A percentile compares a stretch with the other conserved stretches of the same genome.
Evolutionary conservation across 2,113 vertebrate genomes (phyloP).

Genomic region (Empidonax alnorum): DNA sequence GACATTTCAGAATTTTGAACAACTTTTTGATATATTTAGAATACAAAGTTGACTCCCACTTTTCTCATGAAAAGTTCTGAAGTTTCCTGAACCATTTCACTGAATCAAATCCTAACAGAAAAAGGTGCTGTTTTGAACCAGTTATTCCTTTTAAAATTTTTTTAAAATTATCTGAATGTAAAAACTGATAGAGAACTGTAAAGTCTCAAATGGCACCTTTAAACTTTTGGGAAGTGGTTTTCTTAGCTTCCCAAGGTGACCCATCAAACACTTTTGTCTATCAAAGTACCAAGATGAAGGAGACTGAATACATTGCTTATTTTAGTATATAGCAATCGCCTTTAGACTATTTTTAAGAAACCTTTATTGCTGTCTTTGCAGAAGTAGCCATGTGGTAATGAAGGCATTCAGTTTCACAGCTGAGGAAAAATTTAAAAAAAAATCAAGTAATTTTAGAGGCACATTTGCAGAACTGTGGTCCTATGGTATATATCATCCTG

Average conservation of each 20-base stretch:
- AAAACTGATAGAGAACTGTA: not conserved
- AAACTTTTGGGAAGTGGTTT: not conserved
- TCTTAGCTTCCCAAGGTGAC: not conserved
- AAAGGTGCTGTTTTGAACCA: not conserved
- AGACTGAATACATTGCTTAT: not conserved
- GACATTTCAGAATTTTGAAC: not conserved
- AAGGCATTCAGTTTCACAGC: not conserved
- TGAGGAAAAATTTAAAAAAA: not conserved
- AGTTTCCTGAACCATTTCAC: not conserved
- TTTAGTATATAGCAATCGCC: not conserved
- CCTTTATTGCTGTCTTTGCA: not conserved
- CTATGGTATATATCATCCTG: not conserved
- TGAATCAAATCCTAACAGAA: not conserved
- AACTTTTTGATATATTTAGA: not conserved
- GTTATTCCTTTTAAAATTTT: not conserved
- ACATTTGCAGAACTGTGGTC: not conserved
- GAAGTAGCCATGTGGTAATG: not conserved
- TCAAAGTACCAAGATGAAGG: not conserved
- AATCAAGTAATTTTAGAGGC: not conserved
- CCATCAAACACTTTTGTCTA: not conserved
- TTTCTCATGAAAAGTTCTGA: not conserved
- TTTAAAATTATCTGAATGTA: not conserved
- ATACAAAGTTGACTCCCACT: not conserved
- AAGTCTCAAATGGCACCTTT: not conserved
- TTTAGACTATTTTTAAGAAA: conserved; percentile 9